Percentiles rank a stretch among this genome's conserved stretches.
These are phyloP conservation scores for Cephus runcator DNA, from an alignment of 2,888 invertebrate species.

Conservation along the genomic window DNA sequence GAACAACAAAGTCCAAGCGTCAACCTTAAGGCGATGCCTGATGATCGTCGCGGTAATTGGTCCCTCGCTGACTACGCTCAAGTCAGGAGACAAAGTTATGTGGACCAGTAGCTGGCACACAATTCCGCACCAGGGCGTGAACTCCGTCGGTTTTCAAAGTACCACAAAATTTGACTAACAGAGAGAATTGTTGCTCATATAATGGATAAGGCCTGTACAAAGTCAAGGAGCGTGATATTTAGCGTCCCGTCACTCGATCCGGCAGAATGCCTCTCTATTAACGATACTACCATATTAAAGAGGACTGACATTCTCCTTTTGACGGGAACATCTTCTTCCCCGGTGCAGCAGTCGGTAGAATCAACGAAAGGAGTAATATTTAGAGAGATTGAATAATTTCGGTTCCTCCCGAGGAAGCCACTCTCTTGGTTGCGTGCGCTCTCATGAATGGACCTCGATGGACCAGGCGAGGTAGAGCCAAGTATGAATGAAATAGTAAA, in stretches of 20 bases:
- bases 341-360: too few species aligned
- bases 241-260: too few species aligned
- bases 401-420: background rate
- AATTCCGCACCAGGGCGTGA: background rate
- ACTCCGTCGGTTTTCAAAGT: background rate
- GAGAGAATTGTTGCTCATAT: too few species aligned
- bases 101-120: background rate
- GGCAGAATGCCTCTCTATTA: too few species aligned
- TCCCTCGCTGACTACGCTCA: background rate
- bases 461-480: slow-evolving; percentile 36
- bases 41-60: background rate
- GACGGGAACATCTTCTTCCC: too few species aligned
- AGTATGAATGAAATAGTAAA: slow-evolving; percentile 61
- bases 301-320: too few species aligned
- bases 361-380: too few species aligned
- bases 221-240: too few species aligned
- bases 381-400: background rate
- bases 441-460: slow-evolving; percentile 53
- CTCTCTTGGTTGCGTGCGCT: slow-evolving; percentile 37
- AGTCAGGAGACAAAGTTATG: background rate
- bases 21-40: background rate
- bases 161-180: background rate
- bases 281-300: too few species aligned
- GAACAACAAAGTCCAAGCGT: background rate
- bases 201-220: too few species aligned